Base-by-base conservation (phyloP, 2,888 invertebrate genomes). In the Strigamia crassipes region DNA sequence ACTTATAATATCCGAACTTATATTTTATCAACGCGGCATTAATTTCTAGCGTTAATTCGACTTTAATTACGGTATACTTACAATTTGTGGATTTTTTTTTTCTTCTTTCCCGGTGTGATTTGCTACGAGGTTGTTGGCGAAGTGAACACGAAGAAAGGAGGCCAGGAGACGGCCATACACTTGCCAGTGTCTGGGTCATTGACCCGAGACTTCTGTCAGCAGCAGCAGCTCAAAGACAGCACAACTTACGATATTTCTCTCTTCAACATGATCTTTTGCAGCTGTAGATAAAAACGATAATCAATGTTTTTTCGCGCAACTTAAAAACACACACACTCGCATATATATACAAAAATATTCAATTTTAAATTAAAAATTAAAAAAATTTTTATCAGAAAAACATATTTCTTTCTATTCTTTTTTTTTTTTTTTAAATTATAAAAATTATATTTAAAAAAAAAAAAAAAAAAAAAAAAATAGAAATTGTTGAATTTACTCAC, bases 141-240 rank as follows among this genome's bases (percentile, higher is more conserved):
- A 31, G 78, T 78, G 78, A n/a, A 18, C 18, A 21, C 18, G 61
- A 23, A 66, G 78, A 78, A 78, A 78, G 78, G 78, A 78, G 78
- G 78, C 78, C 78, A 78, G 78, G 78, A 78, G 78, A 78, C 78
- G 78, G 78, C 41, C 61, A 41, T 78, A 78, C 78, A 78, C 78
- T 78, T 78, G 78, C 78, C 12, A 78, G 78, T 78, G 78, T 78
- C 78, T 78, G 78, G 78, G 78, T 78, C 78, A 78, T 78, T 78
- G 78, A 78, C 78, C 78, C 34, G 78, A 78, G 78, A 78, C 38
- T 78, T 78, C 78, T 78, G 78, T 78, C 78, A 78, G 78, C 78
- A 41, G 61, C 61, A 66, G 61, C 61, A 66, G 46, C 46, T 46
- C 46, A 46, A n/a, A 46, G 46, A 46, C 46, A 46, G 21, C 61